phyloP scores from a whole-genome alignment of 2,888 invertebrate genomes.

The Orchesellides sinensis region DNA sequence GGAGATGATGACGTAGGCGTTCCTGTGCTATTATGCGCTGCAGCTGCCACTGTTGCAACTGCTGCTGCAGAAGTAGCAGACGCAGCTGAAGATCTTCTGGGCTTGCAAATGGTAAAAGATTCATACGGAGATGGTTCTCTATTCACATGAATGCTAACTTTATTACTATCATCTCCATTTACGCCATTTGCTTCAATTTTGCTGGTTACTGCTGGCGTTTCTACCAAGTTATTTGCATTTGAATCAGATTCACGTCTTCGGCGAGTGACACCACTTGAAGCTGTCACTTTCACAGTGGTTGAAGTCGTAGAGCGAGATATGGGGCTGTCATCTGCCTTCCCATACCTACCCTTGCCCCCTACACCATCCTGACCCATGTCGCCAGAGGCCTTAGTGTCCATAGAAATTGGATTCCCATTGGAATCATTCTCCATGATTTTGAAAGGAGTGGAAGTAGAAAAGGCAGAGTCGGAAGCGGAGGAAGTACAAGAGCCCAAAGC shows the following conservation, averaged over 20 bases:
- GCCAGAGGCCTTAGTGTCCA: conserved; percentile 49
- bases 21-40: not conserved
- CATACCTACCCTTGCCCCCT: conserved; percentile 18
- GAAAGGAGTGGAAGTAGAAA: conserved; percentile 28
- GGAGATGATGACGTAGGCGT: conserved; percentile 12
- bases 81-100: conserved; percentile 38
- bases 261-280: not conserved
- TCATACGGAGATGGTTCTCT: conserved; percentile 59
- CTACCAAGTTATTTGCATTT: conserved; percentile 65
- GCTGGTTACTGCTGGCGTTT: conserved; percentile 4
- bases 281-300: conserved; percentile 22
- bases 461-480: conserved; percentile 42
- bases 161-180: conserved; percentile 31
- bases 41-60: not conserved
- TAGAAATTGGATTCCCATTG: conserved; percentile 72
- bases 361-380: conserved; percentile 10
- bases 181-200: conserved; percentile 1
- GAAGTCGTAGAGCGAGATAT: conserved; percentile 28
- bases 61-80: not conserved
- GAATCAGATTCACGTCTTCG: conserved; percentile 58
- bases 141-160: conserved; percentile 48
- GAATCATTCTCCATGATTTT: conserved; percentile 64
- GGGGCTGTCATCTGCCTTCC: not conserved
- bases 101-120: conserved; percentile 50
- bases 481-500: conserved; percentile 50